Percentiles rank a stretch among this genome's conserved stretches.
Evolutionary conservation across 1,140 invertebrate genomes (phyloP).

Genomic region (Solenopsis invicta): DNA sequence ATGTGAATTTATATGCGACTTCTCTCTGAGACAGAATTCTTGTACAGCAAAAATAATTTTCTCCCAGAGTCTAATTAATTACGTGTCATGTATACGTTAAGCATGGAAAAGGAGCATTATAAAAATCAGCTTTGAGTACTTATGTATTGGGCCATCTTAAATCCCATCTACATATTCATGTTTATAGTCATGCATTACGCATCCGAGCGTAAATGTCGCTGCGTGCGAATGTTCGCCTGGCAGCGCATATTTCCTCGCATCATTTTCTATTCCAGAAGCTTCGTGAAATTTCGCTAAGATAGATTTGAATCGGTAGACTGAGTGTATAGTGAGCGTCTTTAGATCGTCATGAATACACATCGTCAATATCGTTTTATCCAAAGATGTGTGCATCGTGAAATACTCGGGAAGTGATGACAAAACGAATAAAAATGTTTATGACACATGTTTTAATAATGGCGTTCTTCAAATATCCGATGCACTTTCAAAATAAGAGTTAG

Average conservation of each 20-base stretch:
- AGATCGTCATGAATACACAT: conserved; percentile 19
- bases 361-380: conserved; percentile 1
- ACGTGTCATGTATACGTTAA: not conserved
- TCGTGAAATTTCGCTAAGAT: conserved; percentile 27
- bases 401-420: not conserved
- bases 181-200: conserved; percentile 43
- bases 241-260: conserved; percentile 6
- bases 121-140: conserved; percentile 1
- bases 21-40: not conserved
- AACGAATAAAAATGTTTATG: not conserved
- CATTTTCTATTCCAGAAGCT: conserved; percentile 34
- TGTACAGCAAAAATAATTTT: not conserved
- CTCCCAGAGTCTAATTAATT: not conserved
- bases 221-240: conserved; percentile 13
- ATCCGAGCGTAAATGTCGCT: conserved; percentile 21
- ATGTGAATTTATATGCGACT: not conserved
- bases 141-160: conserved; percentile 27
- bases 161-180: conserved; percentile 65
- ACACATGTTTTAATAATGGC: not conserved
- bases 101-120: not conserved
- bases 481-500: not conserved
- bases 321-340: not conserved
- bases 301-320: conserved; percentile 32
- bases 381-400: not conserved
- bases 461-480: not conserved